Conservation (phyloP, 2,797 vertebrate genomes). For the Orientallactaga sibirica region DNA sequence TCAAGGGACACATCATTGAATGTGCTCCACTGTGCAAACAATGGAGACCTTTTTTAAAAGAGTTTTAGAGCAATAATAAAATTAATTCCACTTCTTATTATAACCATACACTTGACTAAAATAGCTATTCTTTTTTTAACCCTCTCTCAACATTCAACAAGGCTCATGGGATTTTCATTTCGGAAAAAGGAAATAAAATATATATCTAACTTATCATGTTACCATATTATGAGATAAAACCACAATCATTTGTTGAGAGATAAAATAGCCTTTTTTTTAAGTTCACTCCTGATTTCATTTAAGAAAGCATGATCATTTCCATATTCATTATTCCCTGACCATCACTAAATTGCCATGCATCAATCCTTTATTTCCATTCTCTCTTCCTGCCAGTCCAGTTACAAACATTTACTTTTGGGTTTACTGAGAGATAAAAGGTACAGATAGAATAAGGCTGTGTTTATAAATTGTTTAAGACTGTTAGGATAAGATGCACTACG, state of each 20-base stretch:
- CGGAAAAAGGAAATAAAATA: constrained; percentile 16
- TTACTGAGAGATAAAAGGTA: constrained; percentile 14
- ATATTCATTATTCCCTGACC: not conserved
- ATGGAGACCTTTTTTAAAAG: not conserved
- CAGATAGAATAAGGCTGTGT: not conserved
- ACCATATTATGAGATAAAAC: constrained; percentile 40
- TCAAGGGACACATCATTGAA: not conserved
- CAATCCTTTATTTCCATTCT: not conserved
- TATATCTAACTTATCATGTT: constrained; percentile 1
- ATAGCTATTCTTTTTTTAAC: too few species aligned
- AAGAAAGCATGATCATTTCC: not conserved
- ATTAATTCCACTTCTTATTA: not conserved
- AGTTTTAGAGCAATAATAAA: constrained; percentile 32
- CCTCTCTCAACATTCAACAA: too few species aligned
- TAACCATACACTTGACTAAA: not conserved
- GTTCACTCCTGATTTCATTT: constrained; percentile 8
- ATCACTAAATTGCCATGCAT: not conserved
- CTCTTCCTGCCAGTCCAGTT: not conserved
- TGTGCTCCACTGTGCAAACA: fast-evolving
- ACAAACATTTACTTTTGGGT: not conserved
- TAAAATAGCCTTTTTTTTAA: constrained; percentile 9
- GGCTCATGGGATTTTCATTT: too few species aligned
- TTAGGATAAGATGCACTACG: constrained; percentile 3
- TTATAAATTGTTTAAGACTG: constrained; percentile 53
- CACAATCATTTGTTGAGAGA: not conserved